Conservation (phyloP, 2,797 vertebrate genomes). For the Rhadinocentrus ornatus region DNA sequence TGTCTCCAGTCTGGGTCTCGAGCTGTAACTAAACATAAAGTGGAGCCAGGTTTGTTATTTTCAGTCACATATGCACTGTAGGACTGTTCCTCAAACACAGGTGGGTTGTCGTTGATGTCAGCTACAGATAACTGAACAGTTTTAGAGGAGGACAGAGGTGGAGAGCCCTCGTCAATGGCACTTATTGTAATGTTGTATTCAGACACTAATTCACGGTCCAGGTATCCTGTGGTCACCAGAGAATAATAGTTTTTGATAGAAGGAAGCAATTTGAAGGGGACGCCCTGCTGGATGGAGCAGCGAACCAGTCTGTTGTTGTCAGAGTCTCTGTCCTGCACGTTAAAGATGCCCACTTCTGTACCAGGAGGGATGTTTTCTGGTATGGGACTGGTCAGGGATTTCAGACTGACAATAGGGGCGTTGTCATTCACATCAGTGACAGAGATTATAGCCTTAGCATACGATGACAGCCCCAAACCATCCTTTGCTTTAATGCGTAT, state of each 20-base stretch:
- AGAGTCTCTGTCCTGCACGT: conserved; percentile 62
- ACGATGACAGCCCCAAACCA: conserved; percentile 69
- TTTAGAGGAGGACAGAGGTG: conserved; percentile 14
- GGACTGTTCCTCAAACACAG: conserved; percentile 57
- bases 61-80: conserved; percentile 55
- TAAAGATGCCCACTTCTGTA: conserved; percentile 68
- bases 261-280: conserved; percentile 78
- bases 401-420: not conserved
- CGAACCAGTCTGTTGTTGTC: conserved; percentile 9
- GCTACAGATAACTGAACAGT: conserved; percentile 36
- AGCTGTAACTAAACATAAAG: conserved; percentile 14
- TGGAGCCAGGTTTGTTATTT: conserved; percentile 36
- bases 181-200: conserved; percentile 71
- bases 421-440: conserved; percentile 44
- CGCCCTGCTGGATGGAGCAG: conserved; percentile 15
- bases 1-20: conserved; percentile 69
- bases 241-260: conserved; percentile 80
- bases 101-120: conserved; percentile 70
- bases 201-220: conserved; percentile 65
- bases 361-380: conserved; percentile 17
- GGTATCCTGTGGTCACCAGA: conserved; percentile 45
- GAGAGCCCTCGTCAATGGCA: conserved; percentile 18
- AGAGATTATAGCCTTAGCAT: conserved; percentile 72
- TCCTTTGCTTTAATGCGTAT: conserved; percentile 79
- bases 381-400: not conserved